Evolutionary conservation across 2,888 invertebrate genomes (phyloP).

Genomic region (Trissonchulus sp.): DNA sequence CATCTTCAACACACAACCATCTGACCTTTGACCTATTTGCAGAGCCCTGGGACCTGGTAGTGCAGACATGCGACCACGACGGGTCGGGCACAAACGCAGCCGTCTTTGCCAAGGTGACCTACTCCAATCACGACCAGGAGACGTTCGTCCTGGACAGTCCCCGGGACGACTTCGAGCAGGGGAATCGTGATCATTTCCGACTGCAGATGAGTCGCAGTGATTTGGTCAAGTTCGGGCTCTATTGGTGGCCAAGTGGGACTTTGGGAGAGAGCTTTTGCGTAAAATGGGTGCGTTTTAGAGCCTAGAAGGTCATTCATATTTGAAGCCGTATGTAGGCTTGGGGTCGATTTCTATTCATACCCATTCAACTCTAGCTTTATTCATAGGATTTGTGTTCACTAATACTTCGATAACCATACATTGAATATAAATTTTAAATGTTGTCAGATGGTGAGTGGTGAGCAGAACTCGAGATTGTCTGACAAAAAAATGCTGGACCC

Average conservation of each 20-base stretch:
- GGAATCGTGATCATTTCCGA: slow-evolving; percentile 41
- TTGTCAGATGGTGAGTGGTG: too few relatives aligned
- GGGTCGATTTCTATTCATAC: too few relatives aligned
- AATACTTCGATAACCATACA: too few relatives aligned
- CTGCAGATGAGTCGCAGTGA: slow-evolving; percentile 42
- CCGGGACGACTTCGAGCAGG: slow-evolving; percentile 43
- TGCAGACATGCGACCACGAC: slow-evolving; percentile 41
- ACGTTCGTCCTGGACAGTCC: slow-evolving; percentile 20
- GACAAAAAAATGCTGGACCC: too few relatives aligned
- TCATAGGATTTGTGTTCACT: too few relatives aligned
- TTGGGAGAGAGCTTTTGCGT: slow-evolving; percentile 42
- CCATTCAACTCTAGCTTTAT: too few relatives aligned
- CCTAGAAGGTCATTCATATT: not conserved
- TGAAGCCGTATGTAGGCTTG: too few relatives aligned
- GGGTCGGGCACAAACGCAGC: slow-evolving; percentile 44
- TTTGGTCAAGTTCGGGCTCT: slow-evolving; percentile 42
- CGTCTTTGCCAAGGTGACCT: slow-evolving; percentile 42
- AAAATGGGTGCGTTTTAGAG: slow-evolving; percentile 38
- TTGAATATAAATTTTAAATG: too few relatives aligned
- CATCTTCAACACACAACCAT: too few relatives aligned
- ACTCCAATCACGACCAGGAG: slow-evolving; percentile 40
- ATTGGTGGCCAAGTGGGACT: slow-evolving; percentile 44
- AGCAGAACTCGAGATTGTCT: too few relatives aligned
- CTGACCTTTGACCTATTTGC: too few relatives aligned
- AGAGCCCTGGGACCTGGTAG: slow-evolving; percentile 42